A percentile compares a stretch with the other conserved stretches of the same genome.
These are phyloP conservation scores for Nasonovia ribisnigri DNA, from an alignment of 2,888 invertebrate genomes.

Conservation along the genomic window DNA sequence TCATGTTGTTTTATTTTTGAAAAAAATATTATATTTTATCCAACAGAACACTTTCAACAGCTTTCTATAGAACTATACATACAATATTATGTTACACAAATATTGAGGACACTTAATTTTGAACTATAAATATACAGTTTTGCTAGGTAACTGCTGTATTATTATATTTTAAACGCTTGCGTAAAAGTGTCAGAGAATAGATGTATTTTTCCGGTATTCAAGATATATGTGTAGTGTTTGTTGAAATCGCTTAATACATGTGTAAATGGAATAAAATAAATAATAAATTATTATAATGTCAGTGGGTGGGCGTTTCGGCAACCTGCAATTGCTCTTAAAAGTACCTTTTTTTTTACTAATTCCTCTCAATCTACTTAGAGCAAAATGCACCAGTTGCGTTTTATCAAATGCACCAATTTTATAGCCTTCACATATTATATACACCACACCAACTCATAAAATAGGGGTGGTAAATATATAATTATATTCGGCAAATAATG, in stretches of 20 bases:
- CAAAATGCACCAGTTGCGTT: no score
- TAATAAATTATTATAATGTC: no score
- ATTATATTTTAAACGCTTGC: neutral
- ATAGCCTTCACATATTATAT: no score
- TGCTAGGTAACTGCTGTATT: neutral
- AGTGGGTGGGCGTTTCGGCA: no score
- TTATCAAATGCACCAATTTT: no score
- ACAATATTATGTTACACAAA: neutral
- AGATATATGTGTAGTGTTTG: neutral
- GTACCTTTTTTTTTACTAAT: no score
- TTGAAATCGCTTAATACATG: neutral
- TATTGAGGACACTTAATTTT: neutral
- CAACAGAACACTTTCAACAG: neutral
- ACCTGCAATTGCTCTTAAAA: no score
- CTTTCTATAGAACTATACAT: neutral
- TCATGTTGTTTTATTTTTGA: neutral
- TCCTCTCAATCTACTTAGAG: no score
- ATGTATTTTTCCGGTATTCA: neutral
- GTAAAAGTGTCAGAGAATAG: neutral
- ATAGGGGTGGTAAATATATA: no score
- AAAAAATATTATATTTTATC: neutral
- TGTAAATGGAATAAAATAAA: neutral
- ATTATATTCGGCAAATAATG: no score
- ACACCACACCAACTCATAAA: no score
- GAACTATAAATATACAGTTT: neutral